phyloP scores from a whole-genome alignment of 2,113 vertebrate genomes.

The Pavo muticus region DNA sequence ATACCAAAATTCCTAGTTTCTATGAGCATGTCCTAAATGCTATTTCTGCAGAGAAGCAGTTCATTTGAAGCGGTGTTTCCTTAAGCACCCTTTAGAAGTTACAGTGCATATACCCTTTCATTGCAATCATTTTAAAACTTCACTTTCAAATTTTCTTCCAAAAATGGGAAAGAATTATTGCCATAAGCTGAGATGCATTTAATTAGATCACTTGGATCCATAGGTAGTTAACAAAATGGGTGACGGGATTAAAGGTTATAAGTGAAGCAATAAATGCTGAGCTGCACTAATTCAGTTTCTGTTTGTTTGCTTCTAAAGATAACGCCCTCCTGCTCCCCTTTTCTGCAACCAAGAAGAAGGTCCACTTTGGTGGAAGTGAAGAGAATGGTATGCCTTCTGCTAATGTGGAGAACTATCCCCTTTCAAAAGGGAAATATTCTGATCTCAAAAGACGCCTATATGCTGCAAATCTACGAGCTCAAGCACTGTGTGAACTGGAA shows the following conservation, averaged over 20 bases:
- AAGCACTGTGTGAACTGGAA: conserved; percentile 84
- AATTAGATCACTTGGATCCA: not conserved
- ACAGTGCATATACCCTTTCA: not conserved
- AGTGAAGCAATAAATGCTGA: not conserved
- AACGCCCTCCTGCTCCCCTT: conserved; percentile 54
- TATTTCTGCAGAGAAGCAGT: not conserved
- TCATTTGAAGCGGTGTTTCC: not conserved
- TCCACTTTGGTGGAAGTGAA: conserved; percentile 86
- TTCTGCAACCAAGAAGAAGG: conserved; percentile 86
- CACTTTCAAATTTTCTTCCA: not conserved
- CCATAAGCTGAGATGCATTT: not conserved
- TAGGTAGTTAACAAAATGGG: not conserved
- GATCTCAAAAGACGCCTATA: conserved; percentile 85
- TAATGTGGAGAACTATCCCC: conserved; percentile 46
- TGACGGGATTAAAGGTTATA: not conserved
- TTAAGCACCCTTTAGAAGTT: not conserved
- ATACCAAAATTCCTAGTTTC: not conserved
- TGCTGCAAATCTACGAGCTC: conserved; percentile 81
- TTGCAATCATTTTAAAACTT: not conserved
- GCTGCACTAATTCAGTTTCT: conserved; percentile 20
- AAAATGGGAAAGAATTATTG: not conserved
- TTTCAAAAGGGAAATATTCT: conserved; percentile 45
- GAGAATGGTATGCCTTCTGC: conserved; percentile 76
- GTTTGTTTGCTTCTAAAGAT: conserved; percentile 73
- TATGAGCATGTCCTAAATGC: fast-evolving